Evolutionary conservation across 2,113 vertebrate genomes (phyloP), one percentile per base, ranked within the genome.

Genomic region (Strix aluco): DNA sequence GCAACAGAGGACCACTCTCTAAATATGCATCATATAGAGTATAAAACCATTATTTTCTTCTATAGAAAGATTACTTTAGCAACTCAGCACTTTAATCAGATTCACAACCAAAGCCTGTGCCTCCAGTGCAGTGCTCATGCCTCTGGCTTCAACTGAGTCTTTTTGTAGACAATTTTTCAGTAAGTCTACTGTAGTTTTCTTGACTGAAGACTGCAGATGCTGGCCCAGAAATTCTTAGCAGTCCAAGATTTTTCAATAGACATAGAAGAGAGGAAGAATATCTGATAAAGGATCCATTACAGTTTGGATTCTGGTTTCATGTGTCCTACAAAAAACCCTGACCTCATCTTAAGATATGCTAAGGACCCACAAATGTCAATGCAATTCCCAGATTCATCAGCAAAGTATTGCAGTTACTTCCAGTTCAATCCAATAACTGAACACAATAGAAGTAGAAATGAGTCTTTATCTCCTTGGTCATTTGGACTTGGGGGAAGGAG

Each of bases 401-500:
- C 42, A 67, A 74, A 73, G 6, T 17, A 61, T 40, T 29, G 54
- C 5, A 14, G 13, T 44, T 65, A 29, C 23, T 69, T 80, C 38
- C 4, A 75, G 26, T 42, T 42, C n/a, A 72, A 36, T 51, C 21
- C 4, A 81, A 18, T 51, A 88, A 51, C 6, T 25, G 18, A 80
- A 69, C 26, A 19, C 3, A n/a, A 32, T 26, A 20, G 47, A 55
- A 55, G 11, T 15, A 91, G 26, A 71, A 78, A 73, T 18, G 1
- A 40, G 10, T 44, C 11, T 65, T 85, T 54, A 54, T 36, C 10
- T 75, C 29, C 15, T 20, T 75, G 29, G 11, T 72, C 10, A 11
- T 51, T 84, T 75, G n/a, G 8, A 55, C 34, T 26, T 16, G 11
- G 16, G 1, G 3, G 1, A 1, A 27, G 18, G 15, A 2, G 6